Conservation (phyloP, 2,113 vertebrate genomes). For the Heloderma charlesbogerti region DNA sequence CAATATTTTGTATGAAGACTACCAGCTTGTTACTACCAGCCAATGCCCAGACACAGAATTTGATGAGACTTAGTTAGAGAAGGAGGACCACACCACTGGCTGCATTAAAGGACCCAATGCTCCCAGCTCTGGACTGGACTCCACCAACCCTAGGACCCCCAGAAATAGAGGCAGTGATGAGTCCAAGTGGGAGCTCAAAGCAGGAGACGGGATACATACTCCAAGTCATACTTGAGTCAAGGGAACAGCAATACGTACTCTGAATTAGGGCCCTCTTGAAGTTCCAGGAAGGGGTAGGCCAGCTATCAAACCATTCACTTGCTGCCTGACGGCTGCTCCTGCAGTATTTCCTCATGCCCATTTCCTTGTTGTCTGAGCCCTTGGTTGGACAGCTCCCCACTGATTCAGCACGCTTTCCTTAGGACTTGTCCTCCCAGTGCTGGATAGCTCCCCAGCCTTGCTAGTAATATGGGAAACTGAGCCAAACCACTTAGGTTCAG, state of each 20-base stretch:
- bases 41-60: background rate
- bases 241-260: background rate
- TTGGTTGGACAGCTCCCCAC: background rate
- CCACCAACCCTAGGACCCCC: background rate
- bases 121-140: background rate
- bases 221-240: background rate
- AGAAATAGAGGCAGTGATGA: background rate
- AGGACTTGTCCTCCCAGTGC: background rate
- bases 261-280: background rate
- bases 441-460: background rate
- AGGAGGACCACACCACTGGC: background rate
- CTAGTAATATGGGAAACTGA: background rate
- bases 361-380: background rate
- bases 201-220: background rate
- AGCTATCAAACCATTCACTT: background rate
- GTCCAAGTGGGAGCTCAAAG: background rate
- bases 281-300: background rate
- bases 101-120: background rate
- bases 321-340: background rate
- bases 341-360: background rate
- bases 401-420: background rate
- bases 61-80: background rate
- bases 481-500: background rate
- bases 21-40: background rate
- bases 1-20: background rate